Conservation (phyloP, 1,140 invertebrate species). For the Aphelinus certus region DNA sequence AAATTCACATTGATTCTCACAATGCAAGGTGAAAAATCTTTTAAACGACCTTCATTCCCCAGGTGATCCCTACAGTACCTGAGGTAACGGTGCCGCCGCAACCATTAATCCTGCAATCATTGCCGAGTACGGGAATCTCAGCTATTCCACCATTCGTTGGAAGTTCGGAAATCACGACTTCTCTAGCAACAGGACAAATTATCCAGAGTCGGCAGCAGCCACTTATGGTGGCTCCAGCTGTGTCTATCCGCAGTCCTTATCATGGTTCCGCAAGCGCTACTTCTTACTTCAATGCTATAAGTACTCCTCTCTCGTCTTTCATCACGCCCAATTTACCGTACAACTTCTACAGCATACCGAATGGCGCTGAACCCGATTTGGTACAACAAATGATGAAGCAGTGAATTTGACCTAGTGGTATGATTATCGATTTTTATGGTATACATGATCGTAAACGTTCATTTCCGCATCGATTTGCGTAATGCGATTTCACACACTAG, state of each 20-base stretch:
- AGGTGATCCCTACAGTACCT: conserved; percentile 60
- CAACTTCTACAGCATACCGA: conserved; percentile 63
- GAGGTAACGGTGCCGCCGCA: conserved; percentile 51
- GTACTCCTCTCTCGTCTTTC: conserved; percentile 55
- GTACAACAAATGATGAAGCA: conserved; percentile 44
- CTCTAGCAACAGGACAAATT: background rate
- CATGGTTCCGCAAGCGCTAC: conserved; percentile 21
- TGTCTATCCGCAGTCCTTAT: too few relatives aligned
- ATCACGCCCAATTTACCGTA: conserved; percentile 60
- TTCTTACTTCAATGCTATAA: conserved; percentile 58
- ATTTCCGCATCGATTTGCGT: too few relatives aligned
- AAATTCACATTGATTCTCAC: background rate
- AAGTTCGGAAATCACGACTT: background rate
- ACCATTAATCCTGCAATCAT: conserved; percentile 58
- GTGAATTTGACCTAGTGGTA: too few relatives aligned
- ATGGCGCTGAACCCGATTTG: conserved; percentile 55
- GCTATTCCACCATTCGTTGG: conserved; percentile 52
- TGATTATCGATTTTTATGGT: too few relatives aligned
- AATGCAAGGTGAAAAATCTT: background rate
- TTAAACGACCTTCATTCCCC: conserved; percentile 15
- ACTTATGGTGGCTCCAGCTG: background rate
- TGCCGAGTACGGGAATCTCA: conserved; percentile 55
- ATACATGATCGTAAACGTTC: too few relatives aligned
- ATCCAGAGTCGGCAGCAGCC: background rate
- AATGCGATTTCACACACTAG: too few relatives aligned